These are phyloP conservation scores for Euplexia lucipara DNA, from an alignment of 2,888 invertebrate species.

Conservation along the genomic window DNA sequence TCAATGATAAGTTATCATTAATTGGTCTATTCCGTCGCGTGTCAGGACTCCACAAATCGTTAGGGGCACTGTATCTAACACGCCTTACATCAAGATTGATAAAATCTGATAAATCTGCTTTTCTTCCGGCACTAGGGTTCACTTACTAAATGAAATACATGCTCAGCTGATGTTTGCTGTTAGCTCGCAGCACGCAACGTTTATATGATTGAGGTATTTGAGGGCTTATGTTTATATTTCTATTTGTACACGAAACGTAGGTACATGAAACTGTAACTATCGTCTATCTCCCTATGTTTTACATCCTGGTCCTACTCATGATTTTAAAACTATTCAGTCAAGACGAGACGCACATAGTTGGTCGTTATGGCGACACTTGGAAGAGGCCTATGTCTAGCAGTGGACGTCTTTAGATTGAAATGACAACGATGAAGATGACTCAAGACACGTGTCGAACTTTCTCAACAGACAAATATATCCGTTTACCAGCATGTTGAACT, in stretches of 20 bases:
- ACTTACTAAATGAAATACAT: slow-evolving; percentile 13
- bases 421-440: too few species aligned
- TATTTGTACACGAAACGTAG: neutral
- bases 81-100: slow-evolving; percentile 37
- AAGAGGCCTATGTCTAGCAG: too few species aligned
- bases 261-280: neutral
- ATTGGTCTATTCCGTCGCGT: slow-evolving; percentile 43
- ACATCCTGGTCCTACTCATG: too few species aligned
- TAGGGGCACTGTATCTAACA: slow-evolving; percentile 13
- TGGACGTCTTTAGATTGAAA: too few species aligned
- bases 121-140: slow-evolving; percentile 39
- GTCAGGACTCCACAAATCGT: slow-evolving; percentile 42
- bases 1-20: slow-evolving; percentile 43
- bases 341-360: too few species aligned
- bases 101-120: slow-evolving; percentile 40
- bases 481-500: neutral
- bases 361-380: too few species aligned
- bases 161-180: neutral
- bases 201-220: neutral
- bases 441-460: too few species aligned
- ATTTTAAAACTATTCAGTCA: neutral
- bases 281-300: neutral
- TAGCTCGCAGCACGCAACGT: slow-evolving; percentile 16
- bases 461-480: neutral
- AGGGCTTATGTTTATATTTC: neutral